Base-by-base conservation (phyloP, 35 echinoderm and acorn worm genomes). In the Heliocidaris tuberculata region DNA sequence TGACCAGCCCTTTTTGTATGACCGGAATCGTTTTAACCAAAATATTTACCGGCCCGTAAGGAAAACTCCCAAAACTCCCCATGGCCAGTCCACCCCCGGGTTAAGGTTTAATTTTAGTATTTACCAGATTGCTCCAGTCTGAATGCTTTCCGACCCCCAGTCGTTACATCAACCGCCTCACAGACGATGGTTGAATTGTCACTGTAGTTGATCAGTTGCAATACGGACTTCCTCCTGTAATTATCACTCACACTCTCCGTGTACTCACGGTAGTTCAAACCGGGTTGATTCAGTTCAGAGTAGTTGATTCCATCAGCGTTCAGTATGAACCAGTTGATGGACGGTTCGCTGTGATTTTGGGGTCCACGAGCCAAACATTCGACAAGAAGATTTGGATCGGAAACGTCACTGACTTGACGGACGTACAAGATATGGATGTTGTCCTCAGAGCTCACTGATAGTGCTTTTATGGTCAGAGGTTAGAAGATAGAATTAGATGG, bases 341-440 rank as follows among this genome's bases (percentile, higher is more conserved):
- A 48, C 48, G 91, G 91, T 93, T 21, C 48, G 16, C 12, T 93
- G 29, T 59, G 2, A 24, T 93, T 1, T 30, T 10, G 4, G 9
- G 91, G 91, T 50, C 91, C 91, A 24, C 91, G 47, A 49, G 91
- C 91, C n/a, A 93, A 15, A 42, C 91, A 93, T 93, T 93, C 91
- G 29, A 93, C 50, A 0, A 93, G 16, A 48, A 93, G 4, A 59
- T 93, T 59, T 13, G 91, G 91, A 29, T 93, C 91, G 3, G 91
- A 93, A 6, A n/a, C 4, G 5, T 93, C 91, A 93, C 91, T 93
- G 47, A 93, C 11, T 59, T n/a, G 91, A 19, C 16, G 48, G 48
- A 93, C 91, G 47, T 49, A 93, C 16, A 93, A 6, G 29, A 93
- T 93, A 16, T 59, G 91, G 30, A 93, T 48, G 2, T 21, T 52